Evolutionary conservation across 2,888 invertebrate species (phyloP), one percentile per base, ranked within the genome.

Genomic region (Aphidius colemani): DNA sequence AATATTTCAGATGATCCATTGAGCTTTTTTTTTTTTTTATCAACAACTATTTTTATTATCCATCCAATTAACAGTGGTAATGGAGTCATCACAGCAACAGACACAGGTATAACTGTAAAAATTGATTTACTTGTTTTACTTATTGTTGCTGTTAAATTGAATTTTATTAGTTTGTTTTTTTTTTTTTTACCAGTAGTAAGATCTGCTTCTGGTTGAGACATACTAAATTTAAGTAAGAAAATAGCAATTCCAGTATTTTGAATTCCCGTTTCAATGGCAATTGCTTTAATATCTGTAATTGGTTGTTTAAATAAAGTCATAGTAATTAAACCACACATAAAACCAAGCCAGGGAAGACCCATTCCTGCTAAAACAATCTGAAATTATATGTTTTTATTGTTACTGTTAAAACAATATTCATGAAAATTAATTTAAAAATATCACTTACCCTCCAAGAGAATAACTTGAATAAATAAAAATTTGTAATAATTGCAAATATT

Each of bases 211-310:
- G 96, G 96, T 75, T 94, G 92, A 0, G 88, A 88, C 64, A 97
- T 85, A 5, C 93, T 89, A 76, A 94, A 90, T 63, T 92, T 84
- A 61, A 97, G 84, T 72, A 97, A 85, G 81, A 96, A 94, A 74
- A 97, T 96, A 1, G 96, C 88, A 68, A 97, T 90, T 51, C 95
- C 96, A 0, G 96, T 95, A 83, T 97, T 97, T 84, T 96, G 96
- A 61, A 96, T 90, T 59, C 96, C 95, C 6, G 94, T 93, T 85
- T 97, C 97, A 57, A 97, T 90, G 56, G 94, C 90, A 74, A 97
- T 95, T 6, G 97, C 94, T n/a, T 94, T 83, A 3, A 89, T 84
- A 80, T 96, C 93, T 4, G 85, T 80, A 51, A 85, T 80, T 6
- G 88, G 85, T 77, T 91, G 92, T 40, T 85, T 84, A 10, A 87